A percentile compares a stretch with the other conserved stretches of the same genome.
Evolutionary conservation across 2,888 invertebrate species (phyloP).

Genomic region (Metopia argyrocephala): DNA sequence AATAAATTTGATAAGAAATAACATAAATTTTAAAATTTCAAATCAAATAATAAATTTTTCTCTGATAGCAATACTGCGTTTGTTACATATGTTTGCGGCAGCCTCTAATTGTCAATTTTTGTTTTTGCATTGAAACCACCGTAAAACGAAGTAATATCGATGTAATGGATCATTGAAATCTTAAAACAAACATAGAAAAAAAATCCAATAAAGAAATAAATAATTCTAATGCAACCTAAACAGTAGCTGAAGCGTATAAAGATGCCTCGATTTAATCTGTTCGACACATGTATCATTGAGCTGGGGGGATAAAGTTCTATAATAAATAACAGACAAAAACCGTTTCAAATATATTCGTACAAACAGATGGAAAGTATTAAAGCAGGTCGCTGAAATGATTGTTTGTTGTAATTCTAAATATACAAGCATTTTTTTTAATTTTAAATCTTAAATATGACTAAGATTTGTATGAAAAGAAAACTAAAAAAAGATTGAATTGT

Average conservation of each 20-base stretch:
- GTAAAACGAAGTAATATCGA: constrained; percentile 26
- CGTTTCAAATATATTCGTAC: neutral
- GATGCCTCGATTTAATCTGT: constrained; percentile 34
- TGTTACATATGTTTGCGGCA: no score
- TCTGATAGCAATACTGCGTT: no score
- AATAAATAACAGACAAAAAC: neutral
- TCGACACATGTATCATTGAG: constrained; percentile 38
- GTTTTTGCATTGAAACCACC: neutral
- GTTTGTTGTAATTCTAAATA: no score
- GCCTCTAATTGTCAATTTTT: no score
- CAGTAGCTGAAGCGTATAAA: constrained; percentile 48
- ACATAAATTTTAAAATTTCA: no score
- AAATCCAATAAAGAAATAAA: no score
- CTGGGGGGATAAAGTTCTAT: constrained; percentile 7
- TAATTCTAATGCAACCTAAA: constrained; percentile 44
- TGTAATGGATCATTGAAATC: constrained; percentile 49
- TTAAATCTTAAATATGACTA: constrained; percentile 49
- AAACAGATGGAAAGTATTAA: neutral
- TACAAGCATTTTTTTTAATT: constrained; percentile 8
- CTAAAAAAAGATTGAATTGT: no score
- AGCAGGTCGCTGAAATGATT: no score
- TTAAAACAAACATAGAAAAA: no score
- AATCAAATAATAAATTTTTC: no score
- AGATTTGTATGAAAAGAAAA: no score
- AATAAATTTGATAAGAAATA: no score